Percentiles rank a stretch among this genome's conserved stretches.
phyloP scores from a whole-genome alignment of 2,113 vertebrate genomes.

The Abramis brama region DNA sequence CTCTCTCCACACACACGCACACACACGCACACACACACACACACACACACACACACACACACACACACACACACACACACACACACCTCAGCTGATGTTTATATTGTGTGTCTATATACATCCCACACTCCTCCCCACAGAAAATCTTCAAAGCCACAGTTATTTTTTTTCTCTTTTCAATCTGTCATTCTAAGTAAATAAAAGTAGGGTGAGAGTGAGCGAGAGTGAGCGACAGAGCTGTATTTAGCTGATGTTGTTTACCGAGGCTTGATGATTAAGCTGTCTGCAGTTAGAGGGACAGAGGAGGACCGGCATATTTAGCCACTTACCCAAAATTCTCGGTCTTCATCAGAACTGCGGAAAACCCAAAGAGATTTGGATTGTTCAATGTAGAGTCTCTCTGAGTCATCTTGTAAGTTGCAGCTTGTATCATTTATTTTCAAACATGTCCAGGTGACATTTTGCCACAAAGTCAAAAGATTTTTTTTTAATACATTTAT shows the following conservation, averaged over 20 bases:
- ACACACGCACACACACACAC: background rate
- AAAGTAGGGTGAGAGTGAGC: slow-evolving; percentile 58
- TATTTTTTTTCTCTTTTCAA: slow-evolving; percentile 64
- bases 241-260: slow-evolving; percentile 28
- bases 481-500: no score
- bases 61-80: background rate
- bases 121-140: slow-evolving; percentile 65
- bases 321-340: slow-evolving; percentile 27
- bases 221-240: slow-evolving; percentile 12
- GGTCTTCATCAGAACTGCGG: background rate
- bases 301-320: slow-evolving; percentile 8
- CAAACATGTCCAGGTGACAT: background rate
- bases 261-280: slow-evolving; percentile 38
- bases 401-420: background rate
- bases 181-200: slow-evolving; percentile 73
- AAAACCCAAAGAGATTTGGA: slow-evolving; percentile 15
- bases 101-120: slow-evolving; percentile 65
- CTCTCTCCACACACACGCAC: slow-evolving; percentile 1
- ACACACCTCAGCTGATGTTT: background rate
- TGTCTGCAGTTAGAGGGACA: slow-evolving; percentile 3
- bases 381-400: background rate
- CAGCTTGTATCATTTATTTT: background rate
- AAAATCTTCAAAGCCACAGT: slow-evolving; percentile 78
- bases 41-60: background rate
- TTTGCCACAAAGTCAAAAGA: background rate